Evolutionary conservation across 2,113 vertebrate genomes (phyloP).

Genomic region (Peromyscus leucopus): DNA sequence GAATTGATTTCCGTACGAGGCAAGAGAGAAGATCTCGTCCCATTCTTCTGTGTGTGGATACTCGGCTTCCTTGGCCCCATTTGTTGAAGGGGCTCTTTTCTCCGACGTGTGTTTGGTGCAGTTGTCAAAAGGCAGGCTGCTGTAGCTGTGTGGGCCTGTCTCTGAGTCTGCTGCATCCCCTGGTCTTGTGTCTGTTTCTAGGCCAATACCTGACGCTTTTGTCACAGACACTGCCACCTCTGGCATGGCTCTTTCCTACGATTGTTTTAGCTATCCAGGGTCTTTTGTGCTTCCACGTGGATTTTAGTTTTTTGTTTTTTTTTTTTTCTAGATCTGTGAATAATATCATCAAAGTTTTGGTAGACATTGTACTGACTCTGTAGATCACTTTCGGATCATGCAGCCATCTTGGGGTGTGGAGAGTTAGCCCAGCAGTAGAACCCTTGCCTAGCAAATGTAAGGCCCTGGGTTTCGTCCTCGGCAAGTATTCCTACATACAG

Average conservation of each 20-base stretch:
- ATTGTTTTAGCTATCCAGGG: background rate
- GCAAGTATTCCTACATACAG: too few species aligned
- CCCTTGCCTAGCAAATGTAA: background rate
- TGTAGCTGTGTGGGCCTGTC: background rate
- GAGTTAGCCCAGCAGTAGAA: background rate
- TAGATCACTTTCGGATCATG: too few species aligned
- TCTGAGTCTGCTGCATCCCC: background rate
- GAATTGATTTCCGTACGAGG: background rate
- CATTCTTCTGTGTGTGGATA: background rate
- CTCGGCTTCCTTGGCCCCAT: background rate
- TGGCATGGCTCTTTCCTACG: background rate
- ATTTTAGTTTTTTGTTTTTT: background rate
- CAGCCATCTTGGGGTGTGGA: background rate
- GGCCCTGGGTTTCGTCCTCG: too few species aligned
- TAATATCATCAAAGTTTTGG: background rate
- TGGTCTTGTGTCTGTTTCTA: background rate
- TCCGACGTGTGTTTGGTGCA: background rate
- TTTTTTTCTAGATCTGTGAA: background rate
- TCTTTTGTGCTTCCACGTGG: background rate
- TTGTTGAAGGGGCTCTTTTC: background rate
- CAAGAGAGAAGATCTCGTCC: background rate
- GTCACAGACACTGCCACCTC: background rate
- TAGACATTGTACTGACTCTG: background rate
- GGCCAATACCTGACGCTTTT: background rate
- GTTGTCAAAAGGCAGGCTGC: background rate